Conservation (phyloP, 2,888 invertebrate species). For the Rosalia funebris region DNA sequence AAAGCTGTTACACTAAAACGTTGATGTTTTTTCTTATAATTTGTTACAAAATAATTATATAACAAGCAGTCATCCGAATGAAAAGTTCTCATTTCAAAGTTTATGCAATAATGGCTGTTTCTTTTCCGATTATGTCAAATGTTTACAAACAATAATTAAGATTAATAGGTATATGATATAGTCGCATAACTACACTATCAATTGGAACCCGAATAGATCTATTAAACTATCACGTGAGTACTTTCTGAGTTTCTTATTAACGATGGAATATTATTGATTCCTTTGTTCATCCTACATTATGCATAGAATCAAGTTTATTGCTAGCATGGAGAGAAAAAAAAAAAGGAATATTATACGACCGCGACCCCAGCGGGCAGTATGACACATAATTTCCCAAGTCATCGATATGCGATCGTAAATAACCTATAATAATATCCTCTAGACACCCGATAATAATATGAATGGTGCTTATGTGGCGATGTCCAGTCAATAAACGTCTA, state of each 20-base stretch:
- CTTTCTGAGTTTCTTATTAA: conserved; percentile 9
- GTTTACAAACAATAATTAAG: no score
- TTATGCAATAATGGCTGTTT: no score
- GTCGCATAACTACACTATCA: no score
- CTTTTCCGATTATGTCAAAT: no score
- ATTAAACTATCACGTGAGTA: conserved; percentile 11
- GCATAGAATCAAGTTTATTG: conserved; percentile 29
- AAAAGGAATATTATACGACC: conserved; percentile 42
- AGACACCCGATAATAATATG: conserved; percentile 46
- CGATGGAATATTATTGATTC: conserved; percentile 28
- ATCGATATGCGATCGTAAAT: conserved; percentile 55
- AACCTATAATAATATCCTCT: conserved; percentile 53
- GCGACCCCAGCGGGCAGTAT: conserved; percentile 51
- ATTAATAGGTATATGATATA: no score
- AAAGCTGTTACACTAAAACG: no score
- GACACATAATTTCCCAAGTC: conserved; percentile 55
- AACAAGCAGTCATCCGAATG: no score
- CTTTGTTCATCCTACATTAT: conserved; percentile 43
- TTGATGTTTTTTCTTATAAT: no score
- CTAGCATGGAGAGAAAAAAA: conserved; percentile 28
- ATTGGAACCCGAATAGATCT: no score
- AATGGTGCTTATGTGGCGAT: conserved; percentile 21
- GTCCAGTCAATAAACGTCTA: conserved; percentile 21
- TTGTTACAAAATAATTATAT: no score
- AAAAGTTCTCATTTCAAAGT: no score